Conservation (phyloP, 2,113 vertebrate genomes). For the Tychaedon coryphoeus region DNA sequence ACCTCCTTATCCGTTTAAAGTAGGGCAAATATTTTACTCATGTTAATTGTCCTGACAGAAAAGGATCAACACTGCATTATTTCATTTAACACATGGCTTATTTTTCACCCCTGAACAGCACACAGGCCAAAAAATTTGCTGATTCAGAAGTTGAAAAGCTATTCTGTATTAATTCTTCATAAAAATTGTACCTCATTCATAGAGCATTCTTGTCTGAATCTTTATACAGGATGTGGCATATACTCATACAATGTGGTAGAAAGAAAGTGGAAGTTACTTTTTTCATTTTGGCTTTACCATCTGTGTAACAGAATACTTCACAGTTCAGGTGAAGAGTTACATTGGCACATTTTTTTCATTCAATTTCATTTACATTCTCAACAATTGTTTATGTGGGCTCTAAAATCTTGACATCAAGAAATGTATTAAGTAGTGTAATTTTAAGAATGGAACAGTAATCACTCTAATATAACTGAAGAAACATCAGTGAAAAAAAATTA, state of each 20-base stretch:
- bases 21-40: conserved; percentile 65
- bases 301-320: background rate
- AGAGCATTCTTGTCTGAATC: background rate
- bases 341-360: background rate
- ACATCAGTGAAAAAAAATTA: background rate
- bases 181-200: background rate
- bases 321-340: background rate
- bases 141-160: background rate
- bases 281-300: background rate
- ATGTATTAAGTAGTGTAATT: background rate
- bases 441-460: background rate
- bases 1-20: conserved; percentile 66
- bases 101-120: conserved; percentile 31
- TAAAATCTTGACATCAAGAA: background rate
- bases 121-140: background rate
- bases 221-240: background rate
- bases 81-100: conserved; percentile 60
- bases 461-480: background rate
- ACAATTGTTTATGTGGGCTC: background rate
- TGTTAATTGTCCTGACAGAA: conserved; percentile 70
- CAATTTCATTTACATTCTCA: background rate
- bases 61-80: conserved; percentile 59
- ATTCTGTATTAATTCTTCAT: background rate
- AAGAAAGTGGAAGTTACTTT: background rate
- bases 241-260: background rate